Conservation (phyloP, 2,888 invertebrate species). For the Flabesymbios commensalis region DNA sequence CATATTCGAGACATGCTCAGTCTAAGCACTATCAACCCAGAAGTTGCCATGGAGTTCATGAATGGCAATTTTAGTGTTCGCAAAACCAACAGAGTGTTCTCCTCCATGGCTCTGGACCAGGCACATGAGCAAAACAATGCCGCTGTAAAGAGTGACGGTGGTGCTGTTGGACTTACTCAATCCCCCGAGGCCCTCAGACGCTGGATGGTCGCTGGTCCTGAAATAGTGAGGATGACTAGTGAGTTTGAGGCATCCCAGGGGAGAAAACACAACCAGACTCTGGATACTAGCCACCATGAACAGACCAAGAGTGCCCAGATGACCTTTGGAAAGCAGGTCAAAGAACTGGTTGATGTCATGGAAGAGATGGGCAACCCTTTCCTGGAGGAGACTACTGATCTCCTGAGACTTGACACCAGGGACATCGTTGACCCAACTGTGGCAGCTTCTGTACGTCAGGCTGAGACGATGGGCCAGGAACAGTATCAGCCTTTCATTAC, state of each 20-base stretch:
- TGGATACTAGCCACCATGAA: neutral
- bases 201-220: too few species aligned
- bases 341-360: neutral
- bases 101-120: slow-evolving; percentile 6
- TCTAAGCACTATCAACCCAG: slow-evolving; percentile 26
- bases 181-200: slow-evolving; percentile 29
- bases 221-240: slow-evolving; percentile 15
- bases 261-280: neutral
- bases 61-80: slow-evolving; percentile 32
- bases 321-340: neutral
- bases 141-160: slow-evolving; percentile 37
- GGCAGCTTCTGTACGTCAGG: neutral
- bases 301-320: neutral
- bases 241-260: slow-evolving; percentile 5
- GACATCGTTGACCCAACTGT: slow-evolving; percentile 1
- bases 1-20: slow-evolving; percentile 35
- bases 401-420: neutral
- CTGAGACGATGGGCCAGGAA: neutral
- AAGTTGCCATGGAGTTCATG: slow-evolving; percentile 28
- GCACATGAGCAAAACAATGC: slow-evolving; percentile 37
- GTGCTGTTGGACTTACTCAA: slow-evolving; percentile 37
- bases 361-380: slow-evolving; percentile 4
- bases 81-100: slow-evolving; percentile 30
- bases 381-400: neutral
- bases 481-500: neutral